These are phyloP conservation scores for Proisotoma minuta DNA, from an alignment of 2,888 invertebrate species.

Conservation along the genomic window DNA sequence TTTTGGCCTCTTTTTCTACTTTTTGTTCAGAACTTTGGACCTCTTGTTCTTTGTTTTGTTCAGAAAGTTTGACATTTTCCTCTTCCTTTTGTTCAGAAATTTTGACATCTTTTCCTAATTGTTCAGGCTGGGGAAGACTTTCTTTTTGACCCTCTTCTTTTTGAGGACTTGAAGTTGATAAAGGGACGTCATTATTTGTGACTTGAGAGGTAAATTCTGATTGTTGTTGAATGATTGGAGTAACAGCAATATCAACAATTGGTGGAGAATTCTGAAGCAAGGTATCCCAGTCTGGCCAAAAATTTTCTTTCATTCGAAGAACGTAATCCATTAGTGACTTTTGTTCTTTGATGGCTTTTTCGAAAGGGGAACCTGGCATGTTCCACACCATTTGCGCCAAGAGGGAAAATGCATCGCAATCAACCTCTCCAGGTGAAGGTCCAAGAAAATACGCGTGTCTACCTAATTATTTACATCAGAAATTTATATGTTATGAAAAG, in stretches of 20 bases:
- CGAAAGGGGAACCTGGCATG: conserved; percentile 48
- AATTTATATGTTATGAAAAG: too few relatives aligned
- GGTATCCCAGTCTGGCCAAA: conserved; percentile 43
- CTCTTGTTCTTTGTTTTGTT: too few relatives aligned
- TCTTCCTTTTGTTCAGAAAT: neutral
- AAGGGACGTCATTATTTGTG: too few relatives aligned
- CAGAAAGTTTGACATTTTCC: neutral
- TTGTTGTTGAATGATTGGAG: neutral
- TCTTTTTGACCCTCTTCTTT: too few relatives aligned
- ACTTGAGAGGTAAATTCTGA: too few relatives aligned
- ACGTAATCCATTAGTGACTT: conserved; percentile 36
- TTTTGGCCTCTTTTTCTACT: too few relatives aligned
- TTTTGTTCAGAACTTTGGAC: too few relatives aligned
- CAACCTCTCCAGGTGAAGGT: conserved; percentile 47
- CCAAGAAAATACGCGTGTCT: conserved; percentile 45
- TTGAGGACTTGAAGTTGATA: too few relatives aligned
- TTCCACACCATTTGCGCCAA: conserved; percentile 51
- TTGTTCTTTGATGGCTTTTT: conserved; percentile 29
- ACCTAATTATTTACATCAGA: too few relatives aligned
- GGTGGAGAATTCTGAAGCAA: conserved; percentile 12
- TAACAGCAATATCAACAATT: too few relatives aligned
- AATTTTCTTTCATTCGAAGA: conserved; percentile 36
- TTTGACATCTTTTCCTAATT: neutral
- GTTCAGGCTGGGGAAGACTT: too few relatives aligned
- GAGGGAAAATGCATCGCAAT: conserved; percentile 52